These are phyloP conservation scores for Cathartes aura DNA, from an alignment of 2,113 vertebrate species.

Conservation along the genomic window DNA sequence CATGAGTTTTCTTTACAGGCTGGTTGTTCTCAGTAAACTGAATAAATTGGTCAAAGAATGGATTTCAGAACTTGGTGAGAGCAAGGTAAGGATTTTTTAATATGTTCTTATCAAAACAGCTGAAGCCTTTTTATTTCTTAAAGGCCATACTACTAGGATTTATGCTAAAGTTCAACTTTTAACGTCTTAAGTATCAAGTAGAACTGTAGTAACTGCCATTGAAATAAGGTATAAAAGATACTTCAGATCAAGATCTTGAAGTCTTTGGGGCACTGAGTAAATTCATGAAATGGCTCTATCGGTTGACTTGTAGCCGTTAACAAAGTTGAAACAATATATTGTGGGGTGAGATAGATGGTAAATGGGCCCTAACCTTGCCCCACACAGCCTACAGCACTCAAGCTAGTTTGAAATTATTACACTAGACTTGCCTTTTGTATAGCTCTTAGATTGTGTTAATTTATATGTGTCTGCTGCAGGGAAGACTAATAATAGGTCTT, in stretches of 20 bases:
- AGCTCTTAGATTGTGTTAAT: background rate
- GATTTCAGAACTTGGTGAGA: slow-evolving; percentile 92
- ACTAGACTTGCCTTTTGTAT: background rate
- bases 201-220: background rate
- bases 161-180: background rate
- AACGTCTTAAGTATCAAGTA: background rate
- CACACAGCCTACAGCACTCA: background rate
- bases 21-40: slow-evolving; percentile 91
- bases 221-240: background rate
- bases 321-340: background rate
- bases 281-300: background rate
- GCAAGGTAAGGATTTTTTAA: slow-evolving; percentile 82
- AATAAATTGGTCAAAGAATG: slow-evolving; percentile 95
- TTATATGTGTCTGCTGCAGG: background rate
- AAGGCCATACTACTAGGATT: background rate
- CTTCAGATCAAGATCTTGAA: background rate
- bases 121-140: background rate
- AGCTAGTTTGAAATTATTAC: background rate
- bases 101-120: background rate
- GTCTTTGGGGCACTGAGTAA: background rate
- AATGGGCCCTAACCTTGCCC: background rate
- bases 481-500: background rate
- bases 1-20: slow-evolving; percentile 74
- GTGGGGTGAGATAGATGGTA: background rate
- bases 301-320: background rate